phyloP scores from a whole-genome alignment of 2,888 invertebrate species.

The Tetramorium bicarinatum region DNA sequence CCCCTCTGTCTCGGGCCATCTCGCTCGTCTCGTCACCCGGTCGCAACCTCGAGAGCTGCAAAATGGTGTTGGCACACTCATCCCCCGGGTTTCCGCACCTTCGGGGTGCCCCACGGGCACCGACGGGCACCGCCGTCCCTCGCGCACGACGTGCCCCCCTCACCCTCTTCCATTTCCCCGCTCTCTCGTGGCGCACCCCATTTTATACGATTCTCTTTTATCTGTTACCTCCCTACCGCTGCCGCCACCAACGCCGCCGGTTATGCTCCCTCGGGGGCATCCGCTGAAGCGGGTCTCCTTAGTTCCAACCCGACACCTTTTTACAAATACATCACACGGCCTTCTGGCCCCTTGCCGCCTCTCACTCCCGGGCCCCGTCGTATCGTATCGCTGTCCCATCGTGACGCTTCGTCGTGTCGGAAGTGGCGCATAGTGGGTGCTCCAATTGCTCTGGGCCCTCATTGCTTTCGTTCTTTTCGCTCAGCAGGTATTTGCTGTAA shows the following conservation, averaged over 20 bases:
- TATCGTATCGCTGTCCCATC: conserved; percentile 53
- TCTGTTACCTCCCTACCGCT: conserved; percentile 81
- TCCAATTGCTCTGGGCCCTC: conserved; percentile 82
- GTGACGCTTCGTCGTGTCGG: conserved; percentile 38
- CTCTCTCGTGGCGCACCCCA: conserved; percentile 78
- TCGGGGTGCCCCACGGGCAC: conserved; percentile 81
- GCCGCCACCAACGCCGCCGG: conserved; percentile 62
- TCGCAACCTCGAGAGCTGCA: conserved; percentile 64
- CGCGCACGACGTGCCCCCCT: conserved; percentile 24
- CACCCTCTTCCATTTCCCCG: conserved; percentile 10
- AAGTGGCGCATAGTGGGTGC: conserved; percentile 79
- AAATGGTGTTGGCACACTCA: conserved; percentile 78
- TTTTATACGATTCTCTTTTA: conserved; percentile 86
- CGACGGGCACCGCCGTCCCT: conserved; percentile 63
- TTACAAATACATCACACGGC: conserved; percentile 86
- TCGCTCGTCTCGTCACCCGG: conserved; percentile 45
- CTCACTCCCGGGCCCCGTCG: conserved; percentile 37
- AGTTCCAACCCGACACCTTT: conserved; percentile 86
- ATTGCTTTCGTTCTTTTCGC: conserved; percentile 71
- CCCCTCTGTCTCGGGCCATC: conserved; percentile 5
- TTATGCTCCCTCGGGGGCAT: conserved; percentile 83
- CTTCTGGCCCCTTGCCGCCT: conserved; percentile 75
- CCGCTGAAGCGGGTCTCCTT: conserved; percentile 82
- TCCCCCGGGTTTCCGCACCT: conserved; percentile 77
- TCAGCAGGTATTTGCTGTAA: conserved; percentile 74